These are phyloP conservation scores for Bolinopsis microptera DNA, from an alignment of 37 sponge, comb jelly and placozoan species.

Conservation along the genomic window DNA sequence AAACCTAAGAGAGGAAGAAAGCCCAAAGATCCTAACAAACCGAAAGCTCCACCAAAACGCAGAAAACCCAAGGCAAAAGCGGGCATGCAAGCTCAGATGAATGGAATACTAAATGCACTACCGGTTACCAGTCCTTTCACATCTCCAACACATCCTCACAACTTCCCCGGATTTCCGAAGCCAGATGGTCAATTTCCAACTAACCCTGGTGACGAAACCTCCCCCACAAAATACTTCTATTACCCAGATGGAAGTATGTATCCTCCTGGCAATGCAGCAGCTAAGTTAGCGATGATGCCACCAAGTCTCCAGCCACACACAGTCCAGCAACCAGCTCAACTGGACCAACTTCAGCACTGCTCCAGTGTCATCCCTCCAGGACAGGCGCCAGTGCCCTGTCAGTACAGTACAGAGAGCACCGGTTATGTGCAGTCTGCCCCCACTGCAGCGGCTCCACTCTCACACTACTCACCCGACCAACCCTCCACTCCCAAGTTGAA, in stretches of 20 bases:
- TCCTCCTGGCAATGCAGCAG: background rate
- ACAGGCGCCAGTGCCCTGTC: constrained; percentile 9
- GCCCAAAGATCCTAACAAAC: constrained; percentile 62
- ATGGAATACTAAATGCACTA: background rate
- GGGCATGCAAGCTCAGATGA: background rate
- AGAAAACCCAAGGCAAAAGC: constrained; percentile 34
- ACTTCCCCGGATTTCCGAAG: background rate
- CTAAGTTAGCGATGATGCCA: constrained; percentile 38
- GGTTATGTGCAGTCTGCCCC: constrained; percentile 36
- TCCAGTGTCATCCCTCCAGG: background rate
- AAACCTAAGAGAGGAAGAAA: constrained; percentile 40
- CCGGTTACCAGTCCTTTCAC: background rate
- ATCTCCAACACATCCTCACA: background rate
- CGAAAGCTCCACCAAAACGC: constrained; percentile 10
- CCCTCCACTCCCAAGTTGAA: background rate
- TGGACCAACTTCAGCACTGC: constrained; percentile 2
- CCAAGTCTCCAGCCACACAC: constrained; percentile 22
- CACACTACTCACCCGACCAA: constrained; percentile 30
- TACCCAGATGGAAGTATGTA: background rate
- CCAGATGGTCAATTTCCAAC: constrained; percentile 1
- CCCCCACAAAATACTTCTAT: constrained; percentile 26
- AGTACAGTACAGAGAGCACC: constrained; percentile 39
- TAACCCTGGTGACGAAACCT: background rate
- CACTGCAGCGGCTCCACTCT: background rate
- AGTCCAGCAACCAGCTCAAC: constrained; percentile 26